These are phyloP conservation scores for Diplosoma virens DNA, from an alignment of 23 tunicate genomes.

Conservation along the genomic window DNA sequence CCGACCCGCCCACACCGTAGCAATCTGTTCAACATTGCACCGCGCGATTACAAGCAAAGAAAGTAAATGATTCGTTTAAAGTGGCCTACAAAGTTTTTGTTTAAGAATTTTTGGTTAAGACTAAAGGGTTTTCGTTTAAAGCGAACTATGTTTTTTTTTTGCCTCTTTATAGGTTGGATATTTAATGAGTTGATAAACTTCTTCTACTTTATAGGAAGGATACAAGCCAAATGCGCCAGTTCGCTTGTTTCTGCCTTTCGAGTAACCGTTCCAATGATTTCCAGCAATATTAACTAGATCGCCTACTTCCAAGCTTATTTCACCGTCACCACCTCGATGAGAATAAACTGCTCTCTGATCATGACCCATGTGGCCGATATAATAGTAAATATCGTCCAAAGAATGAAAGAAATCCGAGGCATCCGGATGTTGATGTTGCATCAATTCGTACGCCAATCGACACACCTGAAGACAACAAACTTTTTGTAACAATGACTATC, in stretches of 20 bases:
- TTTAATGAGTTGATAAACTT: constrained; percentile 21
- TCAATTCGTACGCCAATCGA: constrained; percentile 77
- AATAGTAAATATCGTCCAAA: constrained; percentile 81
- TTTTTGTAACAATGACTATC: no score
- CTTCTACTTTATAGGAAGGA: constrained; percentile 75
- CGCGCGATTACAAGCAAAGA: no score
- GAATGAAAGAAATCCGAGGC: constrained; percentile 56
- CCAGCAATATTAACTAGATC: constrained; percentile 69
- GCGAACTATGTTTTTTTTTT: background rate
- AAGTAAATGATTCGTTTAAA: no score
- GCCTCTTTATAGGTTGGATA: constrained; percentile 51
- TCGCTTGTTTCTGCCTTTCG: constrained; percentile 53
- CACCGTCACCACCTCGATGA: constrained; percentile 24
- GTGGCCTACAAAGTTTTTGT: no score
- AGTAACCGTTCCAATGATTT: constrained; percentile 91
- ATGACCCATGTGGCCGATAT: constrained; percentile 62
- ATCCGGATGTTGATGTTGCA: constrained; percentile 80
- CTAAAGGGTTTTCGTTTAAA: no score
- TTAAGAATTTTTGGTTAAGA: no score
- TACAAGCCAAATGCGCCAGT: constrained; percentile 57
- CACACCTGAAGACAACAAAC: constrained; percentile 86
- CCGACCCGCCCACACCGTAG: no score
- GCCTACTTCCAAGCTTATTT: constrained; percentile 51
- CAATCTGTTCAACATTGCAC: no score
- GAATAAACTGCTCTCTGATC: constrained; percentile 44